Conservation (phyloP, 2,888 invertebrate species). For the Omphaloscelis lunosa region DNA sequence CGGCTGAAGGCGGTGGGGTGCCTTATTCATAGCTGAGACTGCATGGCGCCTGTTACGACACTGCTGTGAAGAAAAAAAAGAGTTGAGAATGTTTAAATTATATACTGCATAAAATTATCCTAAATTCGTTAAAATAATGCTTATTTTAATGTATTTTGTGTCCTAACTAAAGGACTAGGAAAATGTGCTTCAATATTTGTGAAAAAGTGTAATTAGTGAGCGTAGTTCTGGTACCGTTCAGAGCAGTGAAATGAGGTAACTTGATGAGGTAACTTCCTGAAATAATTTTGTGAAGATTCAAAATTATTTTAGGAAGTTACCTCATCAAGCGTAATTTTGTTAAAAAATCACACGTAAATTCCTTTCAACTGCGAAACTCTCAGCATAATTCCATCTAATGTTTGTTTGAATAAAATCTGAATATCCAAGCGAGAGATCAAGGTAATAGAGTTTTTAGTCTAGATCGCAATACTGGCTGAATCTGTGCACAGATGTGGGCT, state of each 20-base stretch:
- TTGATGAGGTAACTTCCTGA: too few species aligned
- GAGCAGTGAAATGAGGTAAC: too few species aligned
- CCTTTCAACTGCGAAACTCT: not conserved
- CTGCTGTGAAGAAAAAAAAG: not conserved
- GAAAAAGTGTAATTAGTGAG: too few species aligned
- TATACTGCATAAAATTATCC: not conserved
- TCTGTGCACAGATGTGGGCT: constrained; percentile 80
- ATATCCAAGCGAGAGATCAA: constrained; percentile 37
- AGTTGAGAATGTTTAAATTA: not conserved
- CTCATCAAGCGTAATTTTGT: not conserved
- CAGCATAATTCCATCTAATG: constrained; percentile 21
- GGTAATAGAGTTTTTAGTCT: constrained; percentile 56
- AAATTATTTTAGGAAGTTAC: too few species aligned
- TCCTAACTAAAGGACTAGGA: too few species aligned
- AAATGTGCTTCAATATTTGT: too few species aligned
- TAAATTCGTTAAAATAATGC: not conserved
- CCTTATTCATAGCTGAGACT: constrained; percentile 8
- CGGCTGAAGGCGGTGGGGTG: not conserved
- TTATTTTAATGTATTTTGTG: too few species aligned
- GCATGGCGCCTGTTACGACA: not conserved
- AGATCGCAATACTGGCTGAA: constrained; percentile 58
- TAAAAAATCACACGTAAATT: not conserved
- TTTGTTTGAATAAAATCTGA: constrained; percentile 56
- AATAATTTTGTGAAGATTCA: too few species aligned
- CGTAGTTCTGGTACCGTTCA: not conserved